A percentile compares a stretch with the other conserved stretches of the same genome.
Conservation (phyloP, 1,140 invertebrate genomes). For the Neodiprion lecontei region DNA sequence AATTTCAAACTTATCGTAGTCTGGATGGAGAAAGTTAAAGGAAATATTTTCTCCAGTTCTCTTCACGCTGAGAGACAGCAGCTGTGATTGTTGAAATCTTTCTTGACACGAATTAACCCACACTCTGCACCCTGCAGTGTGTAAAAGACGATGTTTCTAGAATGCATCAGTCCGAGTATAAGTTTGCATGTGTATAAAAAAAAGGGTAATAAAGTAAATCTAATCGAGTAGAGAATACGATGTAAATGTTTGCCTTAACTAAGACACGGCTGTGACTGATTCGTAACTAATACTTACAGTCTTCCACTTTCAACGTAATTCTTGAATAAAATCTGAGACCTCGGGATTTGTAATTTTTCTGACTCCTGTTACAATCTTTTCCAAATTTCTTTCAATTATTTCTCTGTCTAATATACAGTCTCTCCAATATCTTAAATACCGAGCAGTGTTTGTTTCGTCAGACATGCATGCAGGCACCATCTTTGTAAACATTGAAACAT, state of each 20-base stretch:
- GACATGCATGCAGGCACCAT: neutral
- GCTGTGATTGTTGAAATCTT: neutral
- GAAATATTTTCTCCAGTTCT: neutral
- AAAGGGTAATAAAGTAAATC: too few relatives aligned
- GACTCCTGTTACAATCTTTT: too few relatives aligned
- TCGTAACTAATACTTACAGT: too few relatives aligned
- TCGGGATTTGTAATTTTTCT: too few relatives aligned
- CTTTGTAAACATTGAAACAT: neutral
- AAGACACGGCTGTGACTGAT: too few relatives aligned
- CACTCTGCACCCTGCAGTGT: neutral
- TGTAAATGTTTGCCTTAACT: too few relatives aligned
- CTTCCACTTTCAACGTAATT: too few relatives aligned
- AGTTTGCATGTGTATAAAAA: too few relatives aligned
- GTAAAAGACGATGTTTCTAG: neutral
- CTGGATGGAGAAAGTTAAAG: neutral
- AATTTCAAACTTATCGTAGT: neutral
- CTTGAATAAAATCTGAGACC: too few relatives aligned
- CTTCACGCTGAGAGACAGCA: neutral
- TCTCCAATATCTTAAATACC: neutral
- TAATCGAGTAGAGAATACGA: too few relatives aligned
- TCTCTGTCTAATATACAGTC: neutral
- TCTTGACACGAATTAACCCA: neutral
- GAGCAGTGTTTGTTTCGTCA: neutral
- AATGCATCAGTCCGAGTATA: too few relatives aligned
- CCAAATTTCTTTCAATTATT: too few relatives aligned